phyloP scores from a whole-genome alignment of 2,113 vertebrate genomes.

The Varanus salvator region DNA sequence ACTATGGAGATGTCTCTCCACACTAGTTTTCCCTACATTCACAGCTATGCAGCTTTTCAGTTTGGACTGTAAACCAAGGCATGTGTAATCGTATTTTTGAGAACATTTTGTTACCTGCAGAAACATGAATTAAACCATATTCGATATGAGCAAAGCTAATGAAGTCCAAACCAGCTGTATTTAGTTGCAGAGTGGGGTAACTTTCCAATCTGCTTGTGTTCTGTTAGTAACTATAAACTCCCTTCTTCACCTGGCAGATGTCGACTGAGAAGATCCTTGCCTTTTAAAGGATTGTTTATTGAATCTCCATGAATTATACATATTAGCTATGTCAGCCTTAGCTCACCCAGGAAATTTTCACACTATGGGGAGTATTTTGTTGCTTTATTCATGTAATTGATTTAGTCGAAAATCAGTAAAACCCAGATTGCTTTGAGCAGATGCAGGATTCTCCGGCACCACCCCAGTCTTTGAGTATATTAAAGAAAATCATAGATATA shows the following conservation, averaged over 20 bases:
- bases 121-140: neutral
- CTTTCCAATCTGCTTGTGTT: conserved; percentile 1
- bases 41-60: neutral
- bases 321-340: conserved; percentile 52
- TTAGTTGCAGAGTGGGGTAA: conserved; percentile 24
- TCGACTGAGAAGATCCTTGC: conserved; percentile 42
- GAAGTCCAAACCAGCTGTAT: conserved; percentile 34
- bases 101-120: neutral
- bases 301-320: conserved; percentile 62
- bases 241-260: conserved; percentile 59
- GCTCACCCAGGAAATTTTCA: conserved; percentile 40
- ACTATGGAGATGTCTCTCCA: accelerated
- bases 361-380: conserved; percentile 40
- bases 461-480: neutral
- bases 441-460: neutral
- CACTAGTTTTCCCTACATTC: no score
- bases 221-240: conserved; percentile 55
- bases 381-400: conserved; percentile 36
- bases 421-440: neutral
- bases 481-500: neutral
- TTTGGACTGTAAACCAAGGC: neutral
- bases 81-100: accelerated
- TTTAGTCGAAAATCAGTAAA: conserved; percentile 31
- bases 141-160: accelerated
- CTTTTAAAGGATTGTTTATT: conserved; percentile 61